A percentile compares a stretch with the other conserved stretches of the same genome.
Evolutionary conservation across 1,140 invertebrate species (phyloP).

Genomic region (Aphis gossypii): DNA sequence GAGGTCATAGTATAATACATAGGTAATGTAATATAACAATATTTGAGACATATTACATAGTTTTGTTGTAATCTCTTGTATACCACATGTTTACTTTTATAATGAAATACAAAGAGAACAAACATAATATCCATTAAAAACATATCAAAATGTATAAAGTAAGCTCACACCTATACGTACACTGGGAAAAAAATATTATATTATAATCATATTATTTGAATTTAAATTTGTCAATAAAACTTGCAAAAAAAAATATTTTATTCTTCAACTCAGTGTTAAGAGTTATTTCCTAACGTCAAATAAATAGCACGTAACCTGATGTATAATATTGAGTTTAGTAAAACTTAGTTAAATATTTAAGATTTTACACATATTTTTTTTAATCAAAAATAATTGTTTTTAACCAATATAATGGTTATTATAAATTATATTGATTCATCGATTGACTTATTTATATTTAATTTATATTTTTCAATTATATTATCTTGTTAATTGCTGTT

Average conservation of each 20-base stretch:
- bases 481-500: too few relatives aligned
- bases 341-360: not conserved
- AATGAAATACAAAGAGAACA: slow-evolving; percentile 18
- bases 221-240: not conserved
- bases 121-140: slow-evolving; percentile 18
- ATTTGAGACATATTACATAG: not conserved
- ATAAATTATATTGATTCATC: too few relatives aligned
- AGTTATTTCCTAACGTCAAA: not conserved
- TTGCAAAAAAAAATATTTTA: not conserved
- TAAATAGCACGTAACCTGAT: not conserved
- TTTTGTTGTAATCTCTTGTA: slow-evolving; percentile 32
- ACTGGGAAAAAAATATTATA: not conserved
- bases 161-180: not conserved
- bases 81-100: slow-evolving; percentile 29
- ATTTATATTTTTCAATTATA: too few relatives aligned
- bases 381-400: too few relatives aligned
- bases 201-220: not conserved
- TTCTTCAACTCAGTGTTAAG: not conserved
- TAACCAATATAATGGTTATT: too few relatives aligned
- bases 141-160: not conserved
- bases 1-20: not conserved
- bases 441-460: too few relatives aligned
- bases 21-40: not conserved
- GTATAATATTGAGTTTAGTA: not conserved
- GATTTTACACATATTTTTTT: not conserved